A percentile compares a stretch with the other conserved stretches of the same genome.
These are phyloP conservation scores for Neoniphon sammara DNA, from an alignment of 2,797 vertebrate species.

Conservation along the genomic window DNA sequence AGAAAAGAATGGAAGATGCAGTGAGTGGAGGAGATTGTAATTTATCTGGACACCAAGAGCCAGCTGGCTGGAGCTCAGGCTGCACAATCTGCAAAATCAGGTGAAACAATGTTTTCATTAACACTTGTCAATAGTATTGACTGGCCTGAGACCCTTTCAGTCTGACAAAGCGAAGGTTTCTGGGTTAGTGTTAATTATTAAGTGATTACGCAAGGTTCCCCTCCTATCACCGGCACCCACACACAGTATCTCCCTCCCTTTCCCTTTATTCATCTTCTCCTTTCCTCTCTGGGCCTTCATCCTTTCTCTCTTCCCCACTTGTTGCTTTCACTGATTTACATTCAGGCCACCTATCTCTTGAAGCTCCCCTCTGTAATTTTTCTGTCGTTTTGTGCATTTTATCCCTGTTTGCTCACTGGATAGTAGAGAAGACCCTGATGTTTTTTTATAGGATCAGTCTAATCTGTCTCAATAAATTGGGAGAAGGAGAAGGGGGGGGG, in stretches of 20 bases:
- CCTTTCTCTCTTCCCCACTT: neutral
- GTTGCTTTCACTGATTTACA: neutral
- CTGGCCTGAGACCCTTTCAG: constrained; percentile 4
- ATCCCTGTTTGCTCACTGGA: neutral
- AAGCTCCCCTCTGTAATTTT: neutral
- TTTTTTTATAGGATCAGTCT: constrained; percentile 10
- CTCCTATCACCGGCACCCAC: neutral
- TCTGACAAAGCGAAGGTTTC: constrained; percentile 45
- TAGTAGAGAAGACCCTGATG: neutral
- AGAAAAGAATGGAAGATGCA: too few species aligned
- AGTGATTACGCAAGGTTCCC: constrained; percentile 41
- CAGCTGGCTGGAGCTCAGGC: neutral
- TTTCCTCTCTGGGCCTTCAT: neutral
- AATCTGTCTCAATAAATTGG: constrained; percentile 12
- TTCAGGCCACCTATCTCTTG: neutral
- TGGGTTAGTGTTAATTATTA: constrained; percentile 59
- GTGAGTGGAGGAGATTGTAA: too few species aligned
- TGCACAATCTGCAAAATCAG: constrained; percentile 27
- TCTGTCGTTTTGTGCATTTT: neutral
- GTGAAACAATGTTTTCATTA: constrained; percentile 65
- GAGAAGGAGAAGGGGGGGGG: neutral
- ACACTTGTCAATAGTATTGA: constrained; percentile 67
- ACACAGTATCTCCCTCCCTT: neutral
- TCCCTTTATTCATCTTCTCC: neutral
- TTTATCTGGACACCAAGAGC: too few species aligned